A percentile compares a stretch with the other conserved stretches of the same genome.
These are phyloP conservation scores for Drosophila malerkotliana DNA, from an alignment of 1,140 invertebrate species.

Conservation along the genomic window DNA sequence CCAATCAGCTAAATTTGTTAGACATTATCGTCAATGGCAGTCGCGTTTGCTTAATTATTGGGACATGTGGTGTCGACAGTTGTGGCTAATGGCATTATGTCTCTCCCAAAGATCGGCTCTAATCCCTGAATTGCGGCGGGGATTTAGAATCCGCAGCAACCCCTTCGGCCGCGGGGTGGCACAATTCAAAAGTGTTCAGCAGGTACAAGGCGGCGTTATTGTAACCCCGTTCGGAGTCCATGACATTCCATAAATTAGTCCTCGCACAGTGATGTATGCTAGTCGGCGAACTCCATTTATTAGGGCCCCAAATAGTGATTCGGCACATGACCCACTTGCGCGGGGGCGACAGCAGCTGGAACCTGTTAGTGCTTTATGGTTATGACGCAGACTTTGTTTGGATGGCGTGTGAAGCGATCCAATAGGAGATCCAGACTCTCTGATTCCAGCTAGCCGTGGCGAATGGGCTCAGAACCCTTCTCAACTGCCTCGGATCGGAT, in stretches of 20 bases:
- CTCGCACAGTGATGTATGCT: conserved; percentile 25
- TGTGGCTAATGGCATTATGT: conserved; percentile 74
- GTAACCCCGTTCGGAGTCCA: conserved; percentile 36
- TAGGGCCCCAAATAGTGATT: conserved; percentile 23
- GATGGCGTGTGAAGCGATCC: conserved; percentile 28
- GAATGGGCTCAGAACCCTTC: conserved; percentile 45
- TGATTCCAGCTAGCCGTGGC: conserved; percentile 24
- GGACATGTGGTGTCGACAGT: conserved; percentile 80
- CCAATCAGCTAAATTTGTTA: conserved; percentile 74
- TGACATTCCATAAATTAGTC: conserved; percentile 50
- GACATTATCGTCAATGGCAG: conserved; percentile 65
- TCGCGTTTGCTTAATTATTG: conserved; percentile 74
- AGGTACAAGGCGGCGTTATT: conserved; percentile 19
- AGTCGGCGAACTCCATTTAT: conserved; percentile 9
- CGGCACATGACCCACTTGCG: conserved; percentile 61
- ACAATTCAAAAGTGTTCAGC: conserved; percentile 18
- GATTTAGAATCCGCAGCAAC: conserved; percentile 40
- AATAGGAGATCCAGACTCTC: not conserved
- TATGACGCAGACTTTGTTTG: conserved; percentile 15
- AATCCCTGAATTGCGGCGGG: conserved; percentile 66
- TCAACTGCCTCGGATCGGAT: conserved; percentile 13
- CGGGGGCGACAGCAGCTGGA: conserved; percentile 16
- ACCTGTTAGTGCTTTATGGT: conserved; percentile 14
- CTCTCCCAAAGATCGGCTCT: conserved; percentile 24
- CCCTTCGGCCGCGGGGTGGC: conserved; percentile 11